Percentiles rank a stretch among this genome's conserved stretches.
Evolutionary conservation across 2,797 vertebrate species (phyloP).

Genomic region (Emys orbicularis): DNA sequence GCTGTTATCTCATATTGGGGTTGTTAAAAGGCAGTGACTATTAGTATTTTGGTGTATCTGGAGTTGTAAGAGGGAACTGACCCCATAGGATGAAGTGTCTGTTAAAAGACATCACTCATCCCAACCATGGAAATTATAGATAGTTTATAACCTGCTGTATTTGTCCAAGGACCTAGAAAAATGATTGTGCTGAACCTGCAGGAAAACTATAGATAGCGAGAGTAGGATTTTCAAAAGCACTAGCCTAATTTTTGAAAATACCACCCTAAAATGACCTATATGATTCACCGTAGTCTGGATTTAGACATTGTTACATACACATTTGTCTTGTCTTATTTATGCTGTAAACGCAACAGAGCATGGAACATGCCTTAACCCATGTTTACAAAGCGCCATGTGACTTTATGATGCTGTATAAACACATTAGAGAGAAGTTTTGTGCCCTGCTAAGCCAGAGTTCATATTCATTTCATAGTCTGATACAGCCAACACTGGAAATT

Average conservation of each 20-base stretch:
- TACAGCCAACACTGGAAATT: accelerated
- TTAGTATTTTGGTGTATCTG: not conserved
- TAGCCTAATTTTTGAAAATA: not conserved
- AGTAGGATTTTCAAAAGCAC: not conserved
- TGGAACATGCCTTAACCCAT: not conserved
- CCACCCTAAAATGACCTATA: not conserved
- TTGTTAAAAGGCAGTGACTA: not conserved
- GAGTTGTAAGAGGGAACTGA: not conserved
- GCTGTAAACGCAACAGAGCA: not conserved
- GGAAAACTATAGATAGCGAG: not conserved
- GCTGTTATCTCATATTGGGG: not conserved
- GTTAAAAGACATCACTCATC: not conserved
- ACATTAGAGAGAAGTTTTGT: not conserved
- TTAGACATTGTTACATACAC: not conserved
- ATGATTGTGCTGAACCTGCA: not conserved
- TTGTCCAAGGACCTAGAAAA: not conserved
- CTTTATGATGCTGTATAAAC: not conserved
- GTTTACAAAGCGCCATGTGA: not conserved
- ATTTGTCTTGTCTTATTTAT: accelerated
- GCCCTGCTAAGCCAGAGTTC: accelerated
- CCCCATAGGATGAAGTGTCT: not conserved
- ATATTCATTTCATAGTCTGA: not conserved
- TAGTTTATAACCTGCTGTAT: not conserved
- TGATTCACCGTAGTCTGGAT: not conserved
- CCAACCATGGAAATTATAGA: not conserved